Base-by-base conservation (phyloP, 2,113 vertebrate species). In the Centrocercus urophasianus region DNA sequence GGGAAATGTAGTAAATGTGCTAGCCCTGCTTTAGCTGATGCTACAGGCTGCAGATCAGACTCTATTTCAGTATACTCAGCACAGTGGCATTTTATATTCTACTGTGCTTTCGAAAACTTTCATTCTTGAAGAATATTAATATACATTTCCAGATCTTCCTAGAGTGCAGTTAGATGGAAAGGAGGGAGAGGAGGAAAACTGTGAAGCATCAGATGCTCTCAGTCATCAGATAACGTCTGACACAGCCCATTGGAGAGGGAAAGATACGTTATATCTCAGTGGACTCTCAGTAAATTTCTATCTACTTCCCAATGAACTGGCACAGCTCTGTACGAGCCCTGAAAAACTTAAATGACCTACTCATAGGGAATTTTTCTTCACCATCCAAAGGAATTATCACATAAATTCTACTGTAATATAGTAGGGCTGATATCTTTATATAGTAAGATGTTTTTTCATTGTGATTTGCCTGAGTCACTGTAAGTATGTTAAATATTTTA, bases 211-310 rank as follows among this genome's bases (percentile, higher is more conserved):
- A 57, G 32, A 32, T 21, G 34, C 8, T 40, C 32, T 38, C 66
- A 48, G 0, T 43, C 64, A 25, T 6, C 1, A 0, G 47, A 16
- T 56, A 61, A 6, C 0, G 1, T 54, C n/a, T 48, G 65, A 40
- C 54, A 64, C 56, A 56, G 38, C 13, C n/a, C 18, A 7, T 20
- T 45, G 34, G 70, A 45, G 50, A 72, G 20, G 32, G 19, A 75
- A 32, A 0, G 3, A 2, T 34, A 36, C 40, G 3, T 24, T 64
- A 17, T 19, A 60, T 66, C 57, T 67, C 42, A 75, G 27, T 20
- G 32, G 75, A 10, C 32, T 38, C 0, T 0, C 52, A 50, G 32
- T 54, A 61, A 52, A 7, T 16, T 66, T 57, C 19, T 25, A 4
- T 25, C 43, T 66, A 28, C 16, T 40, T 70, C 28, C 42, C 21